Evolutionary conservation across 2,888 invertebrate genomes (phyloP).

Genomic region (Lampropteryx suffumata): DNA sequence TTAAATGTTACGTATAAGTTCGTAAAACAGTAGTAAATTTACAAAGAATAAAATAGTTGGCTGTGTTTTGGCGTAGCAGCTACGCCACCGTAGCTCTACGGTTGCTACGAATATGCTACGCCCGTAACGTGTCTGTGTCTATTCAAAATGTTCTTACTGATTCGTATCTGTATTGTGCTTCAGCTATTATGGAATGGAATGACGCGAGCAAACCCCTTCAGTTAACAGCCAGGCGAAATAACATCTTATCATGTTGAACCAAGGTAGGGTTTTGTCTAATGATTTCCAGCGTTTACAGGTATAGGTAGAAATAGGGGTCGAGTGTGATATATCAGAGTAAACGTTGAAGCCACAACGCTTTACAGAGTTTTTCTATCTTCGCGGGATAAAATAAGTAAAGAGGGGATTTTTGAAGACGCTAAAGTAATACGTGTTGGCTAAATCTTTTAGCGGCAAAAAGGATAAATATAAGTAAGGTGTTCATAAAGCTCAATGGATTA

Average conservation of each 20-base stretch:
- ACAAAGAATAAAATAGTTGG: too few relatives aligned
- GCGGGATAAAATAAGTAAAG: conserved; percentile 13
- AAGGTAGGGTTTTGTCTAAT: conserved; percentile 5
- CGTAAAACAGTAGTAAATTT: too few relatives aligned
- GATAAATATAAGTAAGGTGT: background rate
- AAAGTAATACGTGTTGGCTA: conserved; percentile 10
- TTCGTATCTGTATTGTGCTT: conserved; percentile 5
- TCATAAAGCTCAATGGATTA: background rate
- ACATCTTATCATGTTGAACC: conserved; percentile 3
- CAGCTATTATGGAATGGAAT: conserved; percentile 26
- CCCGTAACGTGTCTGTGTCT: background rate
- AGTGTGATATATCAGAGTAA: conserved; percentile 31
- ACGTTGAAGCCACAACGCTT: conserved; percentile 23
- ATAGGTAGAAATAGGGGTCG: conserved; percentile 30
- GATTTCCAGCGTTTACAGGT: conserved; percentile 16
- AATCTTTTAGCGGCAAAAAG: conserved; percentile 5
- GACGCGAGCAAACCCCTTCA: conserved; percentile 21
- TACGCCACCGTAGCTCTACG: too few relatives aligned
- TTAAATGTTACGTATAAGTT: too few relatives aligned
- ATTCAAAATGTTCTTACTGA: background rate
- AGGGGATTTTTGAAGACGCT: conserved; percentile 1
- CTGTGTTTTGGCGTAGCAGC: too few relatives aligned
- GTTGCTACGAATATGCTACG: conserved; percentile 11
- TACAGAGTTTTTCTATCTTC: conserved; percentile 19
- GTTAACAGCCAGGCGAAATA: background rate